Evolutionary conservation across 2,888 invertebrate species (phyloP), one percentile per base, ranked within the genome.

Genomic region (Sinhomidia bicolor): DNA sequence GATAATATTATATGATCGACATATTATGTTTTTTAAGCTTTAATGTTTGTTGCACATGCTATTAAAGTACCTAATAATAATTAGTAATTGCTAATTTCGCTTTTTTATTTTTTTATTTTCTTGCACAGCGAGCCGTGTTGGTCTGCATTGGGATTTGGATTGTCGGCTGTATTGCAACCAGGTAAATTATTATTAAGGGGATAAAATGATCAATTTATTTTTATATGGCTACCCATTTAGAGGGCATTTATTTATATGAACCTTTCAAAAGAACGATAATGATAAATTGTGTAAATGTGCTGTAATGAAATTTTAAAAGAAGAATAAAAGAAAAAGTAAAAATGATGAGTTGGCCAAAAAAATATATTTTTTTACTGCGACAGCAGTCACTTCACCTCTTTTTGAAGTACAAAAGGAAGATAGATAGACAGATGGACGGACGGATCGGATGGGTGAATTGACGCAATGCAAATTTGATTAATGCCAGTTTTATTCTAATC

Each of bases 61-160:
- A n/a, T n/a, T n/a, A n/a, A n/a, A n/a, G n/a, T n/a, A n/a, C n/a
- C n/a, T n/a, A n/a, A n/a, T n/a, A n/a, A n/a, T 51, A 51, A 51
- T 17, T 51, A n/a, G 51, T n/a, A 51, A n/a, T 51, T 51, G 17
- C 51, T 41, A n/a, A n/a, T n/a, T n/a, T n/a, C n/a, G n/a, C n/a
- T n/a, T n/a, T n/a, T n/a, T n/a, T n/a, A n/a, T n/a, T n/a, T n/a
- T n/a, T n/a, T n/a, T n/a, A n/a, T n/a, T n/a, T n/a, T n/a, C 93
- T 47, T 93, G 94, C 91, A 93, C 93, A 93, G 29, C 89, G 93
- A 20, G 94, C 94, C 0, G 89, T 93, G 17, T 92, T 93, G 29
- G 93, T 94, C 79, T 93, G 94, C 85, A 89, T 92, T 4, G 91
- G 91, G 12, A 92, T 94, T 17, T 94, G 94, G 94, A 84, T 93